Base-by-base conservation (phyloP, 2,888 invertebrate species). In the Oxystoma pomonae region DNA sequence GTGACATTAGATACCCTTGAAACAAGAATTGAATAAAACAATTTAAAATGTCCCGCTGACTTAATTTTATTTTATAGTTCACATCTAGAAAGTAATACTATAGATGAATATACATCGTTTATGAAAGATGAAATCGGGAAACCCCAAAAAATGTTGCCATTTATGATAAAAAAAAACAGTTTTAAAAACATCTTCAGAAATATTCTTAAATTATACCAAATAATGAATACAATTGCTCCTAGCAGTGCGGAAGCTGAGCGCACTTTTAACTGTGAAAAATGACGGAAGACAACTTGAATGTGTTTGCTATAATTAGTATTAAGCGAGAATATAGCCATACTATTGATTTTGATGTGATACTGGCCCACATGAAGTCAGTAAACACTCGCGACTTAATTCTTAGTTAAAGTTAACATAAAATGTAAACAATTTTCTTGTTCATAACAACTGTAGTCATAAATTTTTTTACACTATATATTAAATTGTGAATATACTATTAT, bases 21-120 rank as follows among this genome's bases (percentile, higher is more conserved):
- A 59, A 21, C 50, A 21, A 55, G 55, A 16, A 55, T 55, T 49
- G 49, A 19, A 51, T 12, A 60, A 60, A 35, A 60, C 20, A 60
- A 60, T 21, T 53, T 3, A 17, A 3, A 60, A 3, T 52, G 19
- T 16, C 50, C 50, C 16, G 49, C 19, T 19, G 35, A 35, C 50
- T 19, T 59, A 19, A 5, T 2, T 5, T 12, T 3, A 22, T 60
- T 55, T 55, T 55, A 55, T n/a, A 50, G 7, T 12, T 16, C 12
- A 1, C 16, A 55, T 20, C 35, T 60, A 9, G 22, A 16, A 16
- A 12, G 20, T 20, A 55, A 21, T 55, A n/a, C 55, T 1, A 12
- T 60, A 17, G 7, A 16, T 22, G 60, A 55, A 60, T 60, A 60
- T 60, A 55, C 53, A 60, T 20, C 60, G n/a, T 55, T 60, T 22